Evolutionary conservation across 2,113 vertebrate species (phyloP).

Genomic region (Lycaon pictus): DNA sequence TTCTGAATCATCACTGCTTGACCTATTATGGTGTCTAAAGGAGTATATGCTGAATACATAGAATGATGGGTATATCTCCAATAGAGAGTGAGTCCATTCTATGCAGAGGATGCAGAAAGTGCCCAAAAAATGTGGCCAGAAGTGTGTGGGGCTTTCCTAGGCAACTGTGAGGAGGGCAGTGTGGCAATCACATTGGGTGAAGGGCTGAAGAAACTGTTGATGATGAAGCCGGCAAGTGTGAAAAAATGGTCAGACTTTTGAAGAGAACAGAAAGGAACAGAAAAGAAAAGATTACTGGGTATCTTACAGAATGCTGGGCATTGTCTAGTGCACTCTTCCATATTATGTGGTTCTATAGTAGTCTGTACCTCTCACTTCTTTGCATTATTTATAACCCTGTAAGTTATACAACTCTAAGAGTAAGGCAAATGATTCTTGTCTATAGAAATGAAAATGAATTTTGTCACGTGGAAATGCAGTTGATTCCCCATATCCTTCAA

Average conservation of each 20-base stretch:
- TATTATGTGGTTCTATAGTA: background rate
- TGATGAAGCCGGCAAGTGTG: background rate
- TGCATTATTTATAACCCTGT: background rate
- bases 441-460: background rate
- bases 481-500: background rate
- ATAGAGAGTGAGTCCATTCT: background rate
- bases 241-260: background rate
- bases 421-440: background rate
- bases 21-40: background rate
- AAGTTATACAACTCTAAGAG: background rate
- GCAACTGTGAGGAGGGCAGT: background rate
- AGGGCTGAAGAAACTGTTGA: background rate
- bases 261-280: background rate
- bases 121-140: background rate
- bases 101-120: background rate
- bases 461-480: background rate
- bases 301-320: background rate
- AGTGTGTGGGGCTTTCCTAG: background rate
- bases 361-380: background rate
- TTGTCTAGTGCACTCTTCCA: background rate
- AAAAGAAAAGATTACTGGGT: background rate
- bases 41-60: background rate
- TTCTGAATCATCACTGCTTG: constrained; percentile 9
- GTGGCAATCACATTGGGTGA: background rate
- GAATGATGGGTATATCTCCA: background rate